Evolutionary conservation across 2,888 invertebrate genomes (phyloP).

Genomic region (Entomobrya proxima): DNA sequence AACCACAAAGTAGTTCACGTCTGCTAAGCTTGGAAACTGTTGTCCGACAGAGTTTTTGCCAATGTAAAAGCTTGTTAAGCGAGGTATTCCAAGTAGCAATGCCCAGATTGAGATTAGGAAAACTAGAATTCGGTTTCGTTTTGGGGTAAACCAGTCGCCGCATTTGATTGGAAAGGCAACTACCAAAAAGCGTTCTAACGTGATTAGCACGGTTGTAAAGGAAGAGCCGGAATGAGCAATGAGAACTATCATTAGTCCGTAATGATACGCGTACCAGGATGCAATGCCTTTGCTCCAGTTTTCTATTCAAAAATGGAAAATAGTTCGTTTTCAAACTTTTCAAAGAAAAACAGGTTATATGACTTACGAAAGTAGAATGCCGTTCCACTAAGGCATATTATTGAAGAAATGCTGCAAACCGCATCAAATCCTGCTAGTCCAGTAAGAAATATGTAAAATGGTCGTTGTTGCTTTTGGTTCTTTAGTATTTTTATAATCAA

Average conservation of each 20-base stretch:
- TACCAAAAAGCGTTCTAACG: conserved; percentile 26
- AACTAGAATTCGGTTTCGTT: not conserved
- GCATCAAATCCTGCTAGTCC: conserved; percentile 21
- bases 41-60: not conserved
- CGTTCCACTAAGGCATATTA: not conserved
- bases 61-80: not conserved
- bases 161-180: conserved; percentile 2
- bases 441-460: conserved; percentile 14
- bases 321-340: not conserved
- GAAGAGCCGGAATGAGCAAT: conserved; percentile 25
- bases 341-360: not conserved
- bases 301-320: not conserved
- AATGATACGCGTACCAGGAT: not conserved
- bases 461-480: not conserved
- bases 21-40: not conserved
- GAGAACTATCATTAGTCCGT: not conserved
- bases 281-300: not conserved
- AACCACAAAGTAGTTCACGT: not conserved
- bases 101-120: not conserved
- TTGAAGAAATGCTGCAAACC: not conserved
- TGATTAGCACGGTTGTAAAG: conserved; percentile 40
- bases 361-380: conserved; percentile 26
- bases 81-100: not conserved
- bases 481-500: conserved; percentile 1
- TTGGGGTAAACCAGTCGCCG: conserved; percentile 2